Percentiles rank a stretch among this genome's conserved stretches.
Evolutionary conservation across 2,888 invertebrate species (phyloP).

Genomic region (Plagodis pulveraria): DNA sequence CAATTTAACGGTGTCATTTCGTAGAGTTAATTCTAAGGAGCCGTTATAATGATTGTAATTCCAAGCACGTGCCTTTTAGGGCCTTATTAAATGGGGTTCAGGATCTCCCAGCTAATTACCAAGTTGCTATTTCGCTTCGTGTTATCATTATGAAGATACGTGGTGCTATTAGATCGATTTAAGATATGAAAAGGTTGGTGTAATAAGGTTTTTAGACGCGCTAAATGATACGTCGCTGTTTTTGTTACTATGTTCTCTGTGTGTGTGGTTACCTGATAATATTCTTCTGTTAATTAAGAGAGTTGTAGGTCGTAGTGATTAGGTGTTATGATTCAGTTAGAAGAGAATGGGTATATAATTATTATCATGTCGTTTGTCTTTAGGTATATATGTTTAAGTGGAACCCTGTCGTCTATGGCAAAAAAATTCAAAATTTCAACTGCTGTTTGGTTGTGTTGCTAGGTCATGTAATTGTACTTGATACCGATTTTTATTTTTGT

Average conservation of each 20-base stretch:
- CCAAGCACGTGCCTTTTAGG: slow-evolving; percentile 36
- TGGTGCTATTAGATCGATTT: slow-evolving; percentile 26
- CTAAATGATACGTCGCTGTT: not conserved
- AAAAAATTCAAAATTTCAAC: too few species aligned
- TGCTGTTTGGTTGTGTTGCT: too few species aligned
- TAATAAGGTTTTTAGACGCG: slow-evolving; percentile 7
- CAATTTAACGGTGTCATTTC: slow-evolving; percentile 35
- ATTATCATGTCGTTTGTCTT: too few species aligned
- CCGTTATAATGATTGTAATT: slow-evolving; percentile 38
- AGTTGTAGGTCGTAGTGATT: not conserved
- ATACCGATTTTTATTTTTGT: too few species aligned
- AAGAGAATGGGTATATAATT: not conserved
- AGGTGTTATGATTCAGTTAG: not conserved
- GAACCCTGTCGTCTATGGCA: too few species aligned
- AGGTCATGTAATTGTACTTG: not conserved
- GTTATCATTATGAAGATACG: slow-evolving; percentile 27
- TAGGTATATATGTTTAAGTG: too few species aligned
- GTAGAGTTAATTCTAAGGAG: slow-evolving; percentile 36
- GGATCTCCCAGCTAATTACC: slow-evolving; percentile 27
- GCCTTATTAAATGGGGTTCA: slow-evolving; percentile 31
- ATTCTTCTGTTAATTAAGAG: not conserved
- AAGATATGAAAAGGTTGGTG: slow-evolving; percentile 20
- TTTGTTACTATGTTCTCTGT: not conserved
- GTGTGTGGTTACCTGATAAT: not conserved
- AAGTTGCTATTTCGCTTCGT: slow-evolving; percentile 27